Evolutionary conservation across 2,888 invertebrate genomes (phyloP).

Genomic region (Lepidocyrtoides sp.): DNA sequence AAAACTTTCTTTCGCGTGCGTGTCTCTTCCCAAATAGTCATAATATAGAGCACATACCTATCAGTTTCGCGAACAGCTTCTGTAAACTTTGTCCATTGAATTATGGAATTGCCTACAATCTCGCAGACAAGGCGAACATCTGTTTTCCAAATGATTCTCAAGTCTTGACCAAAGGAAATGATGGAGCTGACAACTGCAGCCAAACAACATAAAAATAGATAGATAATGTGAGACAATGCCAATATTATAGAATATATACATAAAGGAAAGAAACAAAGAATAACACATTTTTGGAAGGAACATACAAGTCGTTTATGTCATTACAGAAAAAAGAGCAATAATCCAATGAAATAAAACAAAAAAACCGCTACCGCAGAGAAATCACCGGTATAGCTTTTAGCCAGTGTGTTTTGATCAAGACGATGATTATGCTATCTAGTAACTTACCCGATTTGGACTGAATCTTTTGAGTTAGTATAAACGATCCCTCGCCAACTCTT

Average conservation of each 20-base stretch:
- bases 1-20: conserved; percentile 10
- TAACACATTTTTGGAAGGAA: conserved; percentile 18
- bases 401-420: neutral
- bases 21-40: neutral
- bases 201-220: neutral
- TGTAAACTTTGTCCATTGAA: conserved; percentile 81
- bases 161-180: conserved; percentile 80
- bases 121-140: conserved; percentile 81
- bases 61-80: conserved; percentile 81
- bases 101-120: conserved; percentile 79
- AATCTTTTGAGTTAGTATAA: conserved; percentile 59
- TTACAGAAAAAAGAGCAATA: conserved; percentile 69
- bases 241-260: too few species aligned
- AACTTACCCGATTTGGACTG: conserved; percentile 80
- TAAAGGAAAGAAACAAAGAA: too few species aligned
- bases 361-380: neutral
- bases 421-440: neutral
- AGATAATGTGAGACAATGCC: neutral
- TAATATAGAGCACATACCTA: conserved; percentile 71
- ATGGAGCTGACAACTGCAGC: conserved; percentile 67
- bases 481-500: conserved; percentile 87
- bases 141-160: conserved; percentile 80
- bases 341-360: conserved; percentile 56
- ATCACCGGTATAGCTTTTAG: too few species aligned
- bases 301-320: conserved; percentile 57